A percentile compares a stretch with the other conserved stretches of the same genome.
These are phyloP conservation scores for Yponomeuta malinellus DNA, from an alignment of 2,888 invertebrate species.

Conservation along the genomic window DNA sequence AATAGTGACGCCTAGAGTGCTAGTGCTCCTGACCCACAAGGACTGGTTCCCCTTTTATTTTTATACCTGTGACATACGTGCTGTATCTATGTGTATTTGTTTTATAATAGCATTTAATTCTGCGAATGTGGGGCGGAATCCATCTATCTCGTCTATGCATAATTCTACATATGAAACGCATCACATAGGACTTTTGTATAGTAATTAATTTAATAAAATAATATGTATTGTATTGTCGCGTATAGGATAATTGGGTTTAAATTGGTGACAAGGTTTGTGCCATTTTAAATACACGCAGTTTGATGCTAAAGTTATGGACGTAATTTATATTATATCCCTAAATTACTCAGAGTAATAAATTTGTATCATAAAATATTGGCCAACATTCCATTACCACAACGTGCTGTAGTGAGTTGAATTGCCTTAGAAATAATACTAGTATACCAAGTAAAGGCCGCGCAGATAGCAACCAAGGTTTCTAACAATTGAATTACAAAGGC, in stretches of 20 bases:
- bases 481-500: too few species aligned
- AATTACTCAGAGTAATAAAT: constrained; percentile 4
- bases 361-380: constrained; percentile 4
- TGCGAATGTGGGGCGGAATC: constrained; percentile 12
- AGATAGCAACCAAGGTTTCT: too few species aligned
- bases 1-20: constrained; percentile 20
- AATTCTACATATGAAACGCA: background rate
- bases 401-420: background rate
- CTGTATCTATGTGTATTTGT: constrained; percentile 44
- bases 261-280: constrained; percentile 9
- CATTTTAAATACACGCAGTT: constrained; percentile 8
- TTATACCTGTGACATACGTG: constrained; percentile 51
- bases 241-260: constrained; percentile 7
- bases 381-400: constrained; percentile 8
- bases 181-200: constrained; percentile 8
- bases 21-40: constrained; percentile 28
- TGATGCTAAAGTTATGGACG: background rate
- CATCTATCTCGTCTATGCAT: background rate
- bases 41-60: constrained; percentile 39
- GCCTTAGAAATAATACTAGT: background rate
- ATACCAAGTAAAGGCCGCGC: too few species aligned
- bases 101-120: constrained; percentile 17
- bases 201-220: background rate
- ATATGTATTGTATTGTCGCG: constrained; percentile 7
- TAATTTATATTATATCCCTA: constrained; percentile 8